Evolutionary conservation across 1,140 invertebrate species (phyloP).

Genomic region (Trachymyrmex cornetzi): DNA sequence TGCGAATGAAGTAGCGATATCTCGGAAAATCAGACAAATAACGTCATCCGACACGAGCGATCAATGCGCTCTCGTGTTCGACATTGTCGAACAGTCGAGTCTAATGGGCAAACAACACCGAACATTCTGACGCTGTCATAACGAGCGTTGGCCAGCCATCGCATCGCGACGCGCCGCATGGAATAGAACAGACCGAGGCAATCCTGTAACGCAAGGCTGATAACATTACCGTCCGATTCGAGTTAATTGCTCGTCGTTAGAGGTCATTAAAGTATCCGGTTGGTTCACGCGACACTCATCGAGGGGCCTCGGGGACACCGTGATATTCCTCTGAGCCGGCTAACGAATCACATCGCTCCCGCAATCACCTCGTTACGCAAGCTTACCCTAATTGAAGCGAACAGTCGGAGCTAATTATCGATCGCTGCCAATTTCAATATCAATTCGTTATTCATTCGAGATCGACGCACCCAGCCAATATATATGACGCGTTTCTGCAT

Average conservation of each 20-base stretch:
- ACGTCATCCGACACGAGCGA: constrained; percentile 50
- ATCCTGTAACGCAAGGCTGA: constrained; percentile 79
- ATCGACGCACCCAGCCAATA: constrained; percentile 17
- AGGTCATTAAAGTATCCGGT: constrained; percentile 86
- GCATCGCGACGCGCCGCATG: neutral
- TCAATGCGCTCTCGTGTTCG: constrained; percentile 51
- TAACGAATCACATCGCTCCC: constrained; percentile 66
- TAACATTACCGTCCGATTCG: constrained; percentile 81
- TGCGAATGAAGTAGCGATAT: neutral
- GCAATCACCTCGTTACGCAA: constrained; percentile 74
- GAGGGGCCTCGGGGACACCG: constrained; percentile 60
- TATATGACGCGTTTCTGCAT: neutral
- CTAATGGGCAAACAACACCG: constrained; percentile 82
- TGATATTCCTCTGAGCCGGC: constrained; percentile 63
- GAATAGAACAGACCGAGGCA: constrained; percentile 29
- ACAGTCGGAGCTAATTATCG: constrained; percentile 63
- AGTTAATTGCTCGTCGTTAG: constrained; percentile 84
- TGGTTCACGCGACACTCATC: constrained; percentile 76
- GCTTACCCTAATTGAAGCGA: constrained; percentile 68
- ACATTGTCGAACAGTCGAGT: constrained; percentile 35
- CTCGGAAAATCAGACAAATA: constrained; percentile 47
- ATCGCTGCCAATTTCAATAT: constrained; percentile 52
- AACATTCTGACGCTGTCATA: constrained; percentile 44
- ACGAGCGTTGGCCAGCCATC: constrained; percentile 39
- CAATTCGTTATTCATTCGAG: constrained; percentile 40